Evolutionary conservation across 2,888 invertebrate genomes (phyloP).

Genomic region (Diaphora mendica): DNA sequence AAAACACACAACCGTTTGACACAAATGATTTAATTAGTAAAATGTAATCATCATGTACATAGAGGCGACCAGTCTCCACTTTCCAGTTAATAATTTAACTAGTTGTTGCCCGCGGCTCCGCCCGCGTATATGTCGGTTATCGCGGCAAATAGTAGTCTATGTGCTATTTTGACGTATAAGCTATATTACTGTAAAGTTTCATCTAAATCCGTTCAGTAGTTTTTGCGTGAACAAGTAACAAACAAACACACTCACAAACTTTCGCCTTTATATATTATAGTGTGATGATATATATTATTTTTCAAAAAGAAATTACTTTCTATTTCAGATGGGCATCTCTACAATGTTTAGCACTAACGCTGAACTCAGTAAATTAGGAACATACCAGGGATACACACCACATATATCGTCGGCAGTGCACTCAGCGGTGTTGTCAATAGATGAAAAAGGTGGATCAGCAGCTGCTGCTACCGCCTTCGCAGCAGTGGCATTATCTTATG

Average conservation of each 20-base stretch:
- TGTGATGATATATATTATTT: no score
- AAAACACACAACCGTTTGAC: neutral
- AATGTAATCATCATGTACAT: neutral
- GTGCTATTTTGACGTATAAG: no score
- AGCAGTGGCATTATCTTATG: conserved; percentile 80
- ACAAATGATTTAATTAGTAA: neutral
- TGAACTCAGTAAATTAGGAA: conserved; percentile 70
- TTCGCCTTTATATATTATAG: no score
- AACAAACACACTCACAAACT: no score
- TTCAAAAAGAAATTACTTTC: neutral
- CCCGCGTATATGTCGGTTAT: no score
- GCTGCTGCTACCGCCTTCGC: conserved; percentile 78
- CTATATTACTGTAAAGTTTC: no score
- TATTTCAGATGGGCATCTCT: conserved; percentile 76
- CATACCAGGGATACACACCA: conserved; percentile 57
- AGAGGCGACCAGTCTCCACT: neutral
- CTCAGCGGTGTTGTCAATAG: conserved; percentile 81
- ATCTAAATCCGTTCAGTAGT: no score
- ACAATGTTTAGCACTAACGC: conserved; percentile 73
- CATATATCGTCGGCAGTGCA: conserved; percentile 81
- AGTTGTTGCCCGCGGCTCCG: no score
- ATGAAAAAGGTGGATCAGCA: conserved; percentile 83
- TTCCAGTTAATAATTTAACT: neutral
- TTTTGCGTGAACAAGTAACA: no score
- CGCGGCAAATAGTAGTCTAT: no score